These are phyloP conservation scores for Salpingus planirostris DNA, from an alignment of 2,888 invertebrate species.

Conservation along the genomic window DNA sequence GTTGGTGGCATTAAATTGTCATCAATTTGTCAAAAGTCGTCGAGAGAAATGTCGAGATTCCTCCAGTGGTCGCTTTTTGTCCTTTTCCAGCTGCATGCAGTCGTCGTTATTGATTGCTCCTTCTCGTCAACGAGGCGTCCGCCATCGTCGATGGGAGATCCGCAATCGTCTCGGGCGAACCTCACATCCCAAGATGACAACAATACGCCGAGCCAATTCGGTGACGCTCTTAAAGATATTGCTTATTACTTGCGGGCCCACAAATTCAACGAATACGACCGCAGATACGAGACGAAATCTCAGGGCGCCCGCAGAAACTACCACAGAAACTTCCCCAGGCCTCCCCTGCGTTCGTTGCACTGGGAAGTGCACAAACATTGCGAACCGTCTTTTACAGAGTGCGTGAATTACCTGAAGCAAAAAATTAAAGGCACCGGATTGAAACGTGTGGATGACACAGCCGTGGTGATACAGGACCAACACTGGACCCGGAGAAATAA, in stretches of 20 bases:
- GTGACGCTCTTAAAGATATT: conserved; percentile 46
- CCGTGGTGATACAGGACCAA: conserved; percentile 42
- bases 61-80: neutral
- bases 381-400: conserved; percentile 45
- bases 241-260: conserved; percentile 53
- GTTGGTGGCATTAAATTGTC: conserved; percentile 2
- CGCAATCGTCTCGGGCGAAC: conserved; percentile 1
- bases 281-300: conserved; percentile 35
- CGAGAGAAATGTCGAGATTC: neutral
- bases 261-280: conserved; percentile 58
- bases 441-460: conserved; percentile 46
- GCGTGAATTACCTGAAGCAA: conserved; percentile 48
- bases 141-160: conserved; percentile 3
- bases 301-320: conserved; percentile 26
- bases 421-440: conserved; percentile 36
- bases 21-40: conserved; percentile 7
- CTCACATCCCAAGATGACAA: conserved; percentile 2
- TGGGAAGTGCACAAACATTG: conserved; percentile 54
- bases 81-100: conserved; percentile 2
- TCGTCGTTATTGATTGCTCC: conserved; percentile 4
- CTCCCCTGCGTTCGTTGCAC: conserved; percentile 49
- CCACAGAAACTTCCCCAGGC: conserved; percentile 46
- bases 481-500: conserved; percentile 39
- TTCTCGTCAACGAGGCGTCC: conserved; percentile 3
- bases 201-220: conserved; percentile 31